Conservation (phyloP, 2,113 vertebrate species). For the Megaceryle maxima region DNA sequence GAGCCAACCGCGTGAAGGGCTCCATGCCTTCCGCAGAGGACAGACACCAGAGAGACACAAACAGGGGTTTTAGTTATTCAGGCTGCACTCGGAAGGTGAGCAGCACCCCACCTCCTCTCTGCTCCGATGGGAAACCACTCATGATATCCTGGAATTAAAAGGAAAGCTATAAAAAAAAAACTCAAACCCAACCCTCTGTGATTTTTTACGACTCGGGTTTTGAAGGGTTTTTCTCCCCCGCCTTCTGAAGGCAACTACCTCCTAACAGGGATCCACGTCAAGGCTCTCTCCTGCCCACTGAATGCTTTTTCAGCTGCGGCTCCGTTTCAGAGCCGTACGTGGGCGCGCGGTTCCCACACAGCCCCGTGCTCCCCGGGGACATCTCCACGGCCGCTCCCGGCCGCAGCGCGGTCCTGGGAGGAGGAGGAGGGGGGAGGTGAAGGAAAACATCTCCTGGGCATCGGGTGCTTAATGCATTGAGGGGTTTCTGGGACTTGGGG, state of each 20-base stretch:
- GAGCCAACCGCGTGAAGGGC: rapidly evolving
- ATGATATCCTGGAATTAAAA: not conserved
- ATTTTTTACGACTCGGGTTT: not conserved
- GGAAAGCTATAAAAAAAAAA: not conserved
- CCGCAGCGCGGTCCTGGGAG: not conserved
- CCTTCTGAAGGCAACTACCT: not conserved
- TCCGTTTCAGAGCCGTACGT: not conserved
- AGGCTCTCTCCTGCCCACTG: not conserved
- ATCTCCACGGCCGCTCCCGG: not conserved
- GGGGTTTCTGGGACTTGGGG: not conserved
- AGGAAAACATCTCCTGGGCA: not conserved
- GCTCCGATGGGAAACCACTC: not conserved
- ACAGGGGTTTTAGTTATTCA: not conserved
- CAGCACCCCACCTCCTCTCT: not conserved
- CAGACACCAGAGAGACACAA: not conserved
- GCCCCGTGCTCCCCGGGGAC: not conserved
- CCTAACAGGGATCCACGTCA: not conserved
- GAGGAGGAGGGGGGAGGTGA: not conserved
- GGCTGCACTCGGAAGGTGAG: not conserved
- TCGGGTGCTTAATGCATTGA: not conserved
- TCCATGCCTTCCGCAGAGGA: not conserved
- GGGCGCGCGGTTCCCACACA: not conserved
- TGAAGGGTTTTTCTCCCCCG: rapidly evolving
- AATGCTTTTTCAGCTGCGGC: not conserved
- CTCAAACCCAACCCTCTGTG: not conserved